These are phyloP conservation scores for Noctua janthe DNA, from an alignment of 2,888 invertebrate genomes.

Conservation along the genomic window DNA sequence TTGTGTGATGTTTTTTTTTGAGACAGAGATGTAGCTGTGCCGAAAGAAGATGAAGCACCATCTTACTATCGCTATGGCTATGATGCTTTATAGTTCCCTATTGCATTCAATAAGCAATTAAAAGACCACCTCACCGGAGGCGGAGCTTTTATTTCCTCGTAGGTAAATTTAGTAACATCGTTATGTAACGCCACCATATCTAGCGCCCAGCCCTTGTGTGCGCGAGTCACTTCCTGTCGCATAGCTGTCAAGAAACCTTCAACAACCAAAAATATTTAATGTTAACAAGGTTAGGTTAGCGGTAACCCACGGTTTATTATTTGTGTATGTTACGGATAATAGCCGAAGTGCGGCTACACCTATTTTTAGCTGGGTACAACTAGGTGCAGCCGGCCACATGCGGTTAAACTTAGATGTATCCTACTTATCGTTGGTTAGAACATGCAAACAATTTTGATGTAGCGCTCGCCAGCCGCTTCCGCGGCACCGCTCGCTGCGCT, in stretches of 20 bases:
- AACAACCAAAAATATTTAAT: slow-evolving; percentile 8
- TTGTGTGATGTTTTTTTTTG: not conserved
- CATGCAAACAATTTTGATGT: no score
- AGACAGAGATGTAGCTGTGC: not conserved
- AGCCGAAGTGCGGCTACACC: no score
- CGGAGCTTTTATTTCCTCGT: slow-evolving; percentile 93
- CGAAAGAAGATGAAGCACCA: not conserved
- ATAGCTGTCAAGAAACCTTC: slow-evolving; percentile 96
- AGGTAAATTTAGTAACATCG: slow-evolving; percentile 92
- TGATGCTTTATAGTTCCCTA: not conserved
- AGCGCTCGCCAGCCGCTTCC: no score
- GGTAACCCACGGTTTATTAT: not conserved
- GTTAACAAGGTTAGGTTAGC: not conserved
- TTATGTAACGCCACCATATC: slow-evolving; percentile 96
- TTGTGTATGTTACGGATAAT: not conserved
- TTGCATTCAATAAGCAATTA: not conserved
- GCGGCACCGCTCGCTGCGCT: no score
- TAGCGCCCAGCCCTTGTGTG: slow-evolving; percentile 97
- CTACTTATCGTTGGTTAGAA: no score
- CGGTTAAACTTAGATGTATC: no score
- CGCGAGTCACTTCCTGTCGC: slow-evolving; percentile 97
- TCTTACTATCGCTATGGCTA: not conserved
- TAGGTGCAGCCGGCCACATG: no score
- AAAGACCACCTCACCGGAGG: slow-evolving; percentile 88
- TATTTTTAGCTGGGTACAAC: no score